These are phyloP conservation scores for Coryphaenoides rupestris DNA, from an alignment of 2,113 vertebrate species.

Conservation along the genomic window DNA sequence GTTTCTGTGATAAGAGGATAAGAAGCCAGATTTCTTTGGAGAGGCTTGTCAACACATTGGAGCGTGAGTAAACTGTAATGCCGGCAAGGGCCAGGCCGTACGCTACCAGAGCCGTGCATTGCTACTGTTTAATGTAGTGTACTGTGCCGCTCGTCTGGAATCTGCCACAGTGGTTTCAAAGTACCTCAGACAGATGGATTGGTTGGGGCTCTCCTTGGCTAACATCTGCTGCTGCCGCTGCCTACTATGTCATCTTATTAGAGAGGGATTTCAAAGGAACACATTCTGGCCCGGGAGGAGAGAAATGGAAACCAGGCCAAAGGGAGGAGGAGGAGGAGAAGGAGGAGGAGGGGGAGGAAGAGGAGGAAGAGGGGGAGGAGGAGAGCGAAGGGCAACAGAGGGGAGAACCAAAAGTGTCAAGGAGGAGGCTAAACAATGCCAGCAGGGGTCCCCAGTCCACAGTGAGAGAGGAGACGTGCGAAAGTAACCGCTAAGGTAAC, in stretches of 20 bases:
- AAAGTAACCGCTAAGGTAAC: neutral
- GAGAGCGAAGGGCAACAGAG: neutral
- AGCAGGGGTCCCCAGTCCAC: constrained; percentile 63
- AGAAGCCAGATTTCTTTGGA: too few relatives aligned
- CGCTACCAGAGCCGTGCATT: too few relatives aligned
- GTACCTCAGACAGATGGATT: too few relatives aligned
- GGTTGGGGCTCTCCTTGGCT: constrained; percentile 17
- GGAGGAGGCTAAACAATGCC: constrained; percentile 17
- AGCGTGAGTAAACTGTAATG: too few relatives aligned
- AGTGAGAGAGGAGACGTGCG: constrained; percentile 27
- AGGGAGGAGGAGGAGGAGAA: neutral
- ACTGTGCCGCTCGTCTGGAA: too few relatives aligned
- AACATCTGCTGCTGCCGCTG: constrained; percentile 26
- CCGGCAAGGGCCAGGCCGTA: too few relatives aligned
- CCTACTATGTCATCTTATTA: constrained; percentile 35
- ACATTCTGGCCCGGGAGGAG: neutral
- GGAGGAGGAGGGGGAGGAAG: constrained; percentile 9
- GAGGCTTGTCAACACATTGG: too few relatives aligned
- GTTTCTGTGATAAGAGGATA: too few relatives aligned
- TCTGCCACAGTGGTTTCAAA: too few relatives aligned
- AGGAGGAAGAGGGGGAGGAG: neutral
- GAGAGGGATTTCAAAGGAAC: constrained; percentile 25
- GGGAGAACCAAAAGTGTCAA: constrained; percentile 5
- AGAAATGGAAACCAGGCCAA: constrained; percentile 1
- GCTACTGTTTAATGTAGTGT: too few relatives aligned